phyloP scores from a whole-genome alignment of 1,140 invertebrate genomes.

The Pseudomyrmex cubaensis region DNA sequence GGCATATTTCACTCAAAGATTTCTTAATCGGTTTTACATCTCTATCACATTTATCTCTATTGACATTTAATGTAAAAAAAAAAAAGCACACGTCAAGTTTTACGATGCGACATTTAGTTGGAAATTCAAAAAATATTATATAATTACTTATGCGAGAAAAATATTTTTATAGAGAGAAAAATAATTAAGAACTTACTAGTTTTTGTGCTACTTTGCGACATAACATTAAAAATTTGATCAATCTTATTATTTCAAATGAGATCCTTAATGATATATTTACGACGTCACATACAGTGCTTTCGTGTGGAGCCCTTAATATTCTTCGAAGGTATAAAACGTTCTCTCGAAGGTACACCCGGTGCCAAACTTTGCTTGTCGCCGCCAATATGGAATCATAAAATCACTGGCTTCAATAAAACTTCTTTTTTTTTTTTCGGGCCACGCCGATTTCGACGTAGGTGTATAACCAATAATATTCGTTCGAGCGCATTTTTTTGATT shows the following conservation, averaged over 20 bases:
- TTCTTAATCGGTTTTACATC: slow-evolving; percentile 19
- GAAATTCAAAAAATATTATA: not conserved
- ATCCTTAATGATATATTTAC: slow-evolving; percentile 13
- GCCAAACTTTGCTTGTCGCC: slow-evolving; percentile 8
- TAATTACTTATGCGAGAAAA: not conserved
- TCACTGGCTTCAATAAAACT: slow-evolving; percentile 47
- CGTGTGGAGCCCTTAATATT: slow-evolving; percentile 21
- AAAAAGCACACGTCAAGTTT: too few species aligned
- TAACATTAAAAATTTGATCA: not conserved
- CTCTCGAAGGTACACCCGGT: not conserved
- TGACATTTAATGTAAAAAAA: not conserved
- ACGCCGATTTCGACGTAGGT: slow-evolving; percentile 30
- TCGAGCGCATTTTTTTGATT: slow-evolving; percentile 54
- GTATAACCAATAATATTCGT: slow-evolving; percentile 53
- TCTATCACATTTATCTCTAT: not conserved
- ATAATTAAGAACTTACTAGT: too few species aligned
- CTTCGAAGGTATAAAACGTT: slow-evolving; percentile 2
- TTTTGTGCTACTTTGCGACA: too few species aligned
- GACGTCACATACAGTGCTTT: not conserved
- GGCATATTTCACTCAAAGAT: slow-evolving; percentile 56
- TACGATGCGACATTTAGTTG: too few species aligned
- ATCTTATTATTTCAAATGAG: too few species aligned
- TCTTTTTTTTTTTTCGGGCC: slow-evolving; percentile 34
- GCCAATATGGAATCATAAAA: slow-evolving; percentile 52
- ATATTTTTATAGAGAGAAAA: not conserved